Base-by-base conservation (phyloP, 1,140 invertebrate species). In the Archivesica marissinica region DNA sequence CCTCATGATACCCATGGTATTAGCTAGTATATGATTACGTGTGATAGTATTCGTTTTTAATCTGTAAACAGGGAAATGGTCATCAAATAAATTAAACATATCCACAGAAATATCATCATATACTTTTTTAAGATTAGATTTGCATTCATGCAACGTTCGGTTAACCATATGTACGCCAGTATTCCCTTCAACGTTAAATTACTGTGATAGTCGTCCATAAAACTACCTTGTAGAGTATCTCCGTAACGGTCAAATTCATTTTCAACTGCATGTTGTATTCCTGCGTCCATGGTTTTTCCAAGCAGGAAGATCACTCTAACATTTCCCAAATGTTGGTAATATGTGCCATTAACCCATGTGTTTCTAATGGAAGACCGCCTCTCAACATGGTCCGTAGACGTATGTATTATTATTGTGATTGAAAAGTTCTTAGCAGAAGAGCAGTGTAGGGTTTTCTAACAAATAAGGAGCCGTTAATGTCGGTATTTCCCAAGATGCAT, bases 151-250 rank as follows among this genome's bases (percentile, higher is more conserved):
- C 97, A 98, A 86, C 95, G 94, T n/a, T 93, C 93, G 0, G 94
- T 91, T 0, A 95, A 96, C 97, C 78, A 81, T 92, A 97, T 97
- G 38, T 97, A 95, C 4, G 95, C 96, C 96, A 97, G 97, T 2
- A 97, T 96, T 89, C 98, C 97, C 74, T 93, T 93, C 35, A 90
- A 84, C 1, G 92, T 93, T 2, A 93, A 81, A 76, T 93, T 93
- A n/a, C n/a, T n/a, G 50, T 88, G 88, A 68, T 93, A 92, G 3
- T 89, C 89, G 74, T 93, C 93, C 9, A 89, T 47, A 75, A 93
- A 93, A 30, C 86, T 54, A 2, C 91, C 92, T 76, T 93, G 92
- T 2, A 93, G 86, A 15, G 93, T 88, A 66, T 93, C 93, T 11
- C 68, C 77, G 72, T 91, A 88, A 0, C 61, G 75, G n/a, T 74